Base-by-base conservation (phyloP, 2,797 vertebrate genomes). In the Poecile montanus region DNA sequence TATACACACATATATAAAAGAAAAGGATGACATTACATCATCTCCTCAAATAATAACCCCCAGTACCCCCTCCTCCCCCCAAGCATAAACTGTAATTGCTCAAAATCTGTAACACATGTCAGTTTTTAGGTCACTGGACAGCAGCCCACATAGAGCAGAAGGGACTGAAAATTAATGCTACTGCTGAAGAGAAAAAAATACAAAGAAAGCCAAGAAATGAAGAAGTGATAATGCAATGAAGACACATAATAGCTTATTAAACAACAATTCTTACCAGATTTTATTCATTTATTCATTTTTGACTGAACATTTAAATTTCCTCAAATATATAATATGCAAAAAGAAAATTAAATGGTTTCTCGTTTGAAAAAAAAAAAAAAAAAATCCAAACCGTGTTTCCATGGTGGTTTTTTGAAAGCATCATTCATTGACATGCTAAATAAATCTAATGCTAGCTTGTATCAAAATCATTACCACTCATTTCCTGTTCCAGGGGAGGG, bases 101-200 rank as follows among this genome's bases (percentile, higher is more conserved):
- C 26, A 75, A 93, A 93, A 91, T 79, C 60, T 75, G 72, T 54
- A 85, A 86, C 51, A 91, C 75, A 57, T 73, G 38, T 44, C 63
- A 80, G 45, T 91, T 95, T 97, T 91, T 90, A 96, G 95, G 95
- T 95, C 94, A 95, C 77, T 97, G 96, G 94, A 89, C 76, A 90
- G 71, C 34, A 87, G 94, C 94, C 91, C 88, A 96, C 34, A 63
- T 5, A 73, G 48, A 97, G 29, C 83, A 96, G 88, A 97, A 96
- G 91, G 67, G 67, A 92, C 4, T 74, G 32, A 96, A 96, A 97
- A 97, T 95, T 95, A 96, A 89, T 75, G 82, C 36, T 12, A 5
- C 44, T 90, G 27, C 51, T 89, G 80, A 60, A 78, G 38, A 47
- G 16, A 50, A 91, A 71, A 90, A 91, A 72, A 50, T 44, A 51